phyloP scores from a whole-genome alignment of 2,888 invertebrate genomes.

The Gibbula magus region DNA sequence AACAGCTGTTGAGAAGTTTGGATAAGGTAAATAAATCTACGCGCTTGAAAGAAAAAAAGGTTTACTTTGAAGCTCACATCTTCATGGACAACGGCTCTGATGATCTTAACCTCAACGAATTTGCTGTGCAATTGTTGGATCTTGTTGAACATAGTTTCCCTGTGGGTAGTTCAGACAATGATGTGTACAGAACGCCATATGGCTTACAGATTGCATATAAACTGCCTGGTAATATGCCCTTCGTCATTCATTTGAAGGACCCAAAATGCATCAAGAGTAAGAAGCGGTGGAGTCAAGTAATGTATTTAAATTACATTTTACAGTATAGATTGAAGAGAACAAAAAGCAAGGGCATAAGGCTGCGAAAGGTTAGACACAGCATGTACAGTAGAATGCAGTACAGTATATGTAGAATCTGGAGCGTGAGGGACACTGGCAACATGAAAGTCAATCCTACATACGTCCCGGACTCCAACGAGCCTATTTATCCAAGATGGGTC shows the following conservation, averaged over 20 bases:
- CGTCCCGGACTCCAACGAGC: constrained; percentile 33
- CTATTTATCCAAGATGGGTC: constrained; percentile 24
- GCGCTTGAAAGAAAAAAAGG: constrained; percentile 38
- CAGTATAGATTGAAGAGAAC: constrained; percentile 40
- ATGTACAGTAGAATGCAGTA: not conserved
- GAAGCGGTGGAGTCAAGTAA: constrained; percentile 67
- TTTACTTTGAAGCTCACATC: constrained; percentile 61
- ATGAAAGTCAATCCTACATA: constrained; percentile 35
- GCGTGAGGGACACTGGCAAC: constrained; percentile 3
- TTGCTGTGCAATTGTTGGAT: constrained; percentile 58
- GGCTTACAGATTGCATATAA: constrained; percentile 59
- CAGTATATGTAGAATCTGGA: constrained; percentile 10
- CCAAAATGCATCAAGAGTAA: constrained; percentile 57
- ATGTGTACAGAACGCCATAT: constrained; percentile 56
- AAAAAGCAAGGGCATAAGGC: not conserved
- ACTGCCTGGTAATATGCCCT: constrained; percentile 54
- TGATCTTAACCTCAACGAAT: constrained; percentile 52
- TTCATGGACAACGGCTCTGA: constrained; percentile 64
- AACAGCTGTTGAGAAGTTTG: constrained; percentile 56
- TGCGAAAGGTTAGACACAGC: not conserved
- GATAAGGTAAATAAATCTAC: constrained; percentile 46
- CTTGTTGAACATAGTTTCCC: constrained; percentile 49
- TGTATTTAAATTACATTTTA: constrained; percentile 63
- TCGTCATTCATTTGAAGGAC: constrained; percentile 65
- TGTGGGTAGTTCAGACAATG: constrained; percentile 40